phyloP scores from a whole-genome alignment of 2,797 vertebrate species.

The Leptatherina wallacei region DNA sequence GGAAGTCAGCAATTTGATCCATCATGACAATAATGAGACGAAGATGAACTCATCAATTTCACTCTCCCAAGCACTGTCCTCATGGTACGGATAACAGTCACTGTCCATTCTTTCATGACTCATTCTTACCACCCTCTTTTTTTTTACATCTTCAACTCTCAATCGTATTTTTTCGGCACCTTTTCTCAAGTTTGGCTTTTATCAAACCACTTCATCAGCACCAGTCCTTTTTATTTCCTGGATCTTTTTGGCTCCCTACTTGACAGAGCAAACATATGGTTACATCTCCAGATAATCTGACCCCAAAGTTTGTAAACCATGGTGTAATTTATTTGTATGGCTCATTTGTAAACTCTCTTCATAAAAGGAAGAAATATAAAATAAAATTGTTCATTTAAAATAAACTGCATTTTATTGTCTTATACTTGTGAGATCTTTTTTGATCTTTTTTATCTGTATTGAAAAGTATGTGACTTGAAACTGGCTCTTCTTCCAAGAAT shows the following conservation, averaged over 20 bases:
- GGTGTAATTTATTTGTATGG: slow-evolving; percentile 8
- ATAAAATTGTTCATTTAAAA: neutral
- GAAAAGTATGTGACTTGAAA: no score
- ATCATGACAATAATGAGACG: slow-evolving; percentile 84
- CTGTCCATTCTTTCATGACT: slow-evolving; percentile 47
- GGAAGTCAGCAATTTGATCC: slow-evolving; percentile 84
- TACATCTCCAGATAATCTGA: slow-evolving; percentile 51
- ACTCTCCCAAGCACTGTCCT: slow-evolving; percentile 61
- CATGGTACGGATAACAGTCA: slow-evolving; percentile 45
- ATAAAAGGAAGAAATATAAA: neutral
- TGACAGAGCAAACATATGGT: slow-evolving; percentile 52
- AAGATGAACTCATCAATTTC: slow-evolving; percentile 85
- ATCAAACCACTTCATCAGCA: slow-evolving; percentile 33
- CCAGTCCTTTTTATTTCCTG: neutral
- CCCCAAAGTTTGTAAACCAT: slow-evolving; percentile 43
- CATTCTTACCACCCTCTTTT: slow-evolving; percentile 30
- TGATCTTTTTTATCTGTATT: slow-evolving; percentile 29
- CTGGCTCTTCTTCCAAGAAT: slow-evolving; percentile 9
- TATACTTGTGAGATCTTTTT: slow-evolving; percentile 16
- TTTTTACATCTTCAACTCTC: slow-evolving; percentile 35
- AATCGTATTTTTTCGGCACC: neutral
- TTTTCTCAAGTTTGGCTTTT: slow-evolving; percentile 26
- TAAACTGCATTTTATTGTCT: slow-evolving; percentile 1
- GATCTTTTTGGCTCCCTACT: slow-evolving; percentile 6
- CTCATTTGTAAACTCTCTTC: slow-evolving; percentile 1